Evolutionary conservation across 1,140 invertebrate species (phyloP).

Genomic region (Pseudomyrmex concolor): DNA sequence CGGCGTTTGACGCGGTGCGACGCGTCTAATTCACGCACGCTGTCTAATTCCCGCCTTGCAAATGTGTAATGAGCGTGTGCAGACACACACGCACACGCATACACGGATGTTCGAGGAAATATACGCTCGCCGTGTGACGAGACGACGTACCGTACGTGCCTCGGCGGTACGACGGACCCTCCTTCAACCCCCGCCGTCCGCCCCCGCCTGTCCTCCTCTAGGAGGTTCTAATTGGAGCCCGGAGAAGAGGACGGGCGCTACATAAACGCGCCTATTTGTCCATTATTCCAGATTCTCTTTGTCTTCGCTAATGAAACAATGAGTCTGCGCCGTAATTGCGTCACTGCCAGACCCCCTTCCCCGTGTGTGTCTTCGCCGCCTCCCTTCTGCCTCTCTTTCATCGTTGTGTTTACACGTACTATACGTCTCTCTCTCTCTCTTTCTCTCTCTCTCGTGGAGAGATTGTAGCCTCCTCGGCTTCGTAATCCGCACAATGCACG

Average conservation of each 20-base stretch:
- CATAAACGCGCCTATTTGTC: slow-evolving; percentile 85
- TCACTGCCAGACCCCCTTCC: slow-evolving; percentile 74
- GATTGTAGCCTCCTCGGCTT: slow-evolving; percentile 60
- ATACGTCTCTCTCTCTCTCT: slow-evolving; percentile 16
- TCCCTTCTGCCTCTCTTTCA: slow-evolving; percentile 40
- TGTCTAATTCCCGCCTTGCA: slow-evolving; percentile 31
- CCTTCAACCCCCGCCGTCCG: slow-evolving; percentile 14
- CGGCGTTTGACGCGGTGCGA: slow-evolving; percentile 70
- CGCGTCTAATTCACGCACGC: slow-evolving; percentile 58
- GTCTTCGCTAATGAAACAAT: slow-evolving; percentile 85
- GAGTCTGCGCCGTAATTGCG: slow-evolving; percentile 85
- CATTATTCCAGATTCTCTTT: slow-evolving; percentile 86
- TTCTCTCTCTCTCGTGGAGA: slow-evolving; percentile 18
- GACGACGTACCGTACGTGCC: slow-evolving; percentile 76
- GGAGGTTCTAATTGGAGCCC: slow-evolving; percentile 83
- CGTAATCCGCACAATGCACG: slow-evolving; percentile 67
- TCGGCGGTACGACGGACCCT: slow-evolving; percentile 68
- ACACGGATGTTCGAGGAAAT: background rate
- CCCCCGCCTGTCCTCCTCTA: slow-evolving; percentile 67
- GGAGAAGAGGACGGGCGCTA: slow-evolving; percentile 80
- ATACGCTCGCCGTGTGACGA: slow-evolving; percentile 21
- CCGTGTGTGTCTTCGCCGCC: slow-evolving; percentile 8
- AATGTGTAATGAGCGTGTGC: background rate
- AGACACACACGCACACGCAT: background rate
- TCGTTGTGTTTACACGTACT: slow-evolving; percentile 1